Evolutionary conservation across 2,888 invertebrate genomes (phyloP).

Genomic region (Drosophila ezoana): DNA sequence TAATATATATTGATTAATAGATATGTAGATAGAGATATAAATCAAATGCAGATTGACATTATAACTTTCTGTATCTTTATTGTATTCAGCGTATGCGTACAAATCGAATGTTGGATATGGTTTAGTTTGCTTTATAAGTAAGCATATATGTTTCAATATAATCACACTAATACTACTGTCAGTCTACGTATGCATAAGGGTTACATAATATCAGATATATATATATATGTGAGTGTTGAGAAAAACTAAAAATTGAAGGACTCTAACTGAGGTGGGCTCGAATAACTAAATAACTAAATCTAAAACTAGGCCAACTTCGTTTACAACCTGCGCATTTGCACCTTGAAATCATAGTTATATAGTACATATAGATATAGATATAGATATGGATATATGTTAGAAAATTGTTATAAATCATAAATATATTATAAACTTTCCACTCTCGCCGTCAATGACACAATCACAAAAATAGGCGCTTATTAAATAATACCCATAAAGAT

Average conservation of each 20-base stretch:
- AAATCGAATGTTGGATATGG: constrained; percentile 70
- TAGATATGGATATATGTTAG: constrained; percentile 15
- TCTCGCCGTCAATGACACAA: constrained; percentile 50
- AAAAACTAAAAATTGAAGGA: constrained; percentile 12
- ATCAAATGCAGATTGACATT: constrained; percentile 4
- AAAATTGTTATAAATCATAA: constrained; percentile 29
- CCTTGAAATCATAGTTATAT: constrained; percentile 10
- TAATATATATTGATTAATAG: no score
- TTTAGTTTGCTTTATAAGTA: constrained; percentile 30
- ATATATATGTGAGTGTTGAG: constrained; percentile 27
- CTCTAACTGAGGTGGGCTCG: constrained; percentile 19
- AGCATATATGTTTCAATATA: constrained; percentile 40
- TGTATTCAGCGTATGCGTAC: constrained; percentile 56
- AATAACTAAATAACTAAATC: constrained; percentile 30
- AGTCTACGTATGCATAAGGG: constrained; percentile 81
- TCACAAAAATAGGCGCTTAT: constrained; percentile 67
- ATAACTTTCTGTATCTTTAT: constrained; percentile 42
- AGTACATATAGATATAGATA: constrained; percentile 9
- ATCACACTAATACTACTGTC: constrained; percentile 79
- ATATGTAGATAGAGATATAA: no score
- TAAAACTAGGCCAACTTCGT: constrained; percentile 53
- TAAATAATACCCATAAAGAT: constrained; percentile 74
- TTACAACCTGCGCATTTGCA: constrained; percentile 59
- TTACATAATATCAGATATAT: constrained; percentile 24
- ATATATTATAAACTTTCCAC: constrained; percentile 10